Base-by-base conservation (phyloP, 1,140 invertebrate species). In the Hylaeus volcanicus region DNA sequence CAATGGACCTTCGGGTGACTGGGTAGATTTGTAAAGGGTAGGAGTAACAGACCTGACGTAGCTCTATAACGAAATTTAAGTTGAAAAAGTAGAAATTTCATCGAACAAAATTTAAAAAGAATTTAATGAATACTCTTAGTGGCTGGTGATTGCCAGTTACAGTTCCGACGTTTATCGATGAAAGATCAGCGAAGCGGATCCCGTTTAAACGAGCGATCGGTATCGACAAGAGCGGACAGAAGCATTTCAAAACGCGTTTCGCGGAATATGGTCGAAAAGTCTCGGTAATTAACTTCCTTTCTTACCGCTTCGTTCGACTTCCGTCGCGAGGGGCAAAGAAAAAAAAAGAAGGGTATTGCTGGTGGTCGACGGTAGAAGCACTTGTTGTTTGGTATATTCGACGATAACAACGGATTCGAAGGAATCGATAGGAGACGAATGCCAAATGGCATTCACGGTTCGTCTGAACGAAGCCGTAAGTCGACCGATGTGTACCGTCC, bases 341-440 rank as follows among this genome's bases (percentile, higher is more conserved):
- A 48, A 3, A 5, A 39, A 45, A 9, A 37, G 43, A 12, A 56
- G 41, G 14, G 45, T 39, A 58, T 48, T 15, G 15, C 12, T 14
- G 26, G 2, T 3, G n/a, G 26, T 39, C 26, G 37, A 15, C 15
- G 43, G 26, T 3, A n/a, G 60, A 58, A 56, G 39, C 56, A 43
- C 48, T 74, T 74, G 45, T 74, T 74, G 45, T 53, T 41, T n/a
- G 12, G n/a, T 12, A 1, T 43, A 45, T 45, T 56, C 51, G 6
- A 11, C 14, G n/a, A 64, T 39, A n/a, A 60, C 45, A 15, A 63
- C 37, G 9, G 15, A 61, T 70, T 70, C 15, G 41, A 14, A n/a
- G 41, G 55, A 77, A 68, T 77, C 43, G 41, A 68, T 76, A 58
- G n/a, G 11, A 3, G 9, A 37, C 51, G 51, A 77, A 60, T 70